These are phyloP conservation scores for Eptesicus fuscus DNA, from an alignment of 2,113 vertebrate genomes.

Conservation along the genomic window DNA sequence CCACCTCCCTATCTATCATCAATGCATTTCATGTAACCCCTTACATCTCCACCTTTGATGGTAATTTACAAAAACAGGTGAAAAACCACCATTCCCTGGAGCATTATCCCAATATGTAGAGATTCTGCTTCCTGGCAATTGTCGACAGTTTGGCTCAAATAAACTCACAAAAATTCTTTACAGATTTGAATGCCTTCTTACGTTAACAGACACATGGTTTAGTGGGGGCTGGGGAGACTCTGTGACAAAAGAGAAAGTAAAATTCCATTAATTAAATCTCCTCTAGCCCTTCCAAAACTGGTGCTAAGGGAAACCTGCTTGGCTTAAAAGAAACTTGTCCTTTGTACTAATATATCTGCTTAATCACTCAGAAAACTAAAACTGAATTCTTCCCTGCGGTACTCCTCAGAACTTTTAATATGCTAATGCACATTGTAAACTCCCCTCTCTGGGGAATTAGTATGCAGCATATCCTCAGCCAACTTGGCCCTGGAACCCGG, in stretches of 20 bases:
- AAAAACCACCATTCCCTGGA: no score
- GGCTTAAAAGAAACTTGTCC: constrained; percentile 13
- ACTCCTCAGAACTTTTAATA: constrained; percentile 63
- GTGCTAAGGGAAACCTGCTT: neutral
- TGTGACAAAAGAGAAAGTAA: neutral
- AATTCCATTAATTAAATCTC: constrained; percentile 14
- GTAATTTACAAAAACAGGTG: no score
- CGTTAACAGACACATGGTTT: neutral
- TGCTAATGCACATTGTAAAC: constrained; percentile 58
- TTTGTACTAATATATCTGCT: constrained; percentile 27
- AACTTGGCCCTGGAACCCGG: constrained; percentile 54
- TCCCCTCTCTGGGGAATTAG: constrained; percentile 16
- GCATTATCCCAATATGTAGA: no score
- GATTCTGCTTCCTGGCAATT: no score
- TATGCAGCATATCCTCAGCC: constrained; percentile 44
- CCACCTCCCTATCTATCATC: no score
- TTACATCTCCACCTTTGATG: no score
- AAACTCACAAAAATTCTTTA: no score
- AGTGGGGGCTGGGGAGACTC: neutral
- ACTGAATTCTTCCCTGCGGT: constrained; percentile 29
- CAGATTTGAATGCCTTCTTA: no score
- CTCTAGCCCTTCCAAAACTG: neutral
- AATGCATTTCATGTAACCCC: no score
- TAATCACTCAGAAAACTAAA: constrained; percentile 37
- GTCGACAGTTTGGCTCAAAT: no score